Evolutionary conservation across 2,113 vertebrate genomes (phyloP).

Genomic region (Callithrix jacchus): DNA sequence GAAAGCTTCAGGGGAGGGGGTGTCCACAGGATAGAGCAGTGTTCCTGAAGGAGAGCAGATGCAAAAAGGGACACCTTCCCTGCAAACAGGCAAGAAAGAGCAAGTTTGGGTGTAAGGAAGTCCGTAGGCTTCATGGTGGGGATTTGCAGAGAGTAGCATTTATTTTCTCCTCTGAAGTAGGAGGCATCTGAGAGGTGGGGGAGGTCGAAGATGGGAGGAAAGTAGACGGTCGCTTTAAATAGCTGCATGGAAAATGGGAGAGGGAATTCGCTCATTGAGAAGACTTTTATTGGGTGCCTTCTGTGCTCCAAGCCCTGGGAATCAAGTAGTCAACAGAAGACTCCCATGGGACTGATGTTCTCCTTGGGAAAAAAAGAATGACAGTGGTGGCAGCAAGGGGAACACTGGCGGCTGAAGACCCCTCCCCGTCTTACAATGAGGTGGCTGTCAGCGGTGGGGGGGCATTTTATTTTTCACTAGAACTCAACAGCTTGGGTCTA

Average conservation of each 20-base stretch:
- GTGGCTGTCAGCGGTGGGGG: background rate
- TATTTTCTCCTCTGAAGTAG: constrained; percentile 15
- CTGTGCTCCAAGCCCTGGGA: background rate
- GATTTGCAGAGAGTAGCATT: background rate
- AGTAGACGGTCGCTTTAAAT: background rate
- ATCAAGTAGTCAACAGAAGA: accelerated
- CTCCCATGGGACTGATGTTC: background rate
- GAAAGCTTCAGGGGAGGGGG: background rate
- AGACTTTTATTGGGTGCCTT: background rate
- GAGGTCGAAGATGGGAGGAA: background rate
- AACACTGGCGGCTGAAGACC: no score
- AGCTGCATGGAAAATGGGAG: background rate
- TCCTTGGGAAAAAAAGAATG: background rate
- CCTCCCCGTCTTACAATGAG: background rate
- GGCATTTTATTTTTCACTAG: background rate
- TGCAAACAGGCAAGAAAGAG: background rate
- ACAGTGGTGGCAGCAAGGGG: accelerated
- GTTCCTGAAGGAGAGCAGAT: background rate
- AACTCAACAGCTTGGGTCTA: background rate
- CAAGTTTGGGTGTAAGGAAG: background rate
- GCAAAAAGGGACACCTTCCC: background rate
- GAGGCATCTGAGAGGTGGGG: background rate
- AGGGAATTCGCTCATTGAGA: background rate
- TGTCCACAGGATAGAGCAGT: background rate
- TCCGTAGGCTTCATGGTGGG: background rate